Base-by-base conservation (phyloP, 2,888 invertebrate genomes). In the Byasa hedistus region DNA sequence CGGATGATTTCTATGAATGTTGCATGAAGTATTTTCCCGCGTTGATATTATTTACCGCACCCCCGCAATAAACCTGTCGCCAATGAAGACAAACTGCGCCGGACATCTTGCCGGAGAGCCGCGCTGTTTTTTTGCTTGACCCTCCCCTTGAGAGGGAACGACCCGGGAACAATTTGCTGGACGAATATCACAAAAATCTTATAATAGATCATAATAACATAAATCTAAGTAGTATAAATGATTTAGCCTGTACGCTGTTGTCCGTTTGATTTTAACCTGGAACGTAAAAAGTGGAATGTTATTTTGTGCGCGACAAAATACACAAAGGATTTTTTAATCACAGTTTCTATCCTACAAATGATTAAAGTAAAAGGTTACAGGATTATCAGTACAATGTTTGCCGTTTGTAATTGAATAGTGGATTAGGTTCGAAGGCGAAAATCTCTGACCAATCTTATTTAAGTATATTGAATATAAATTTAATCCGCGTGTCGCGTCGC, bases 31-130 rank as follows among this genome's bases (percentile, higher is more conserved):
- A 80, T 83, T 77, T 82, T 83, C 82, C 77, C 80, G 84, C 83
- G 83, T 77, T 78, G 84, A 81, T 89, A 90, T 91, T 90, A 89
- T 90, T 89, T 88, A 88, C 89, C 87, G 85, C 79, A 78, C 85
- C 85, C 79, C 75, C 70, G 79, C 83, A 76, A 87, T 91, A 91
- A 91, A 90, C 82, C 89, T 88, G 90, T 89, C 89, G 70, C 82
- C 80, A 89, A 81, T 66, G 61, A 71, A 81, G 82, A 83, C 85
- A 81, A 81, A 80, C 83, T 82, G 81, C 69, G 70, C 69, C 76
- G 74, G 77, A 80, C 66, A 66, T 66, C 66, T 66, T 66, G 66
- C 62, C 44, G 5, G 32, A 23, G 23, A 22, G 39, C 69, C 71
- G 72, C 72, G 70, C 76, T 70, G 75, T 83, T 86, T 89, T 32